Evolutionary conservation across 35 echinoderm and acorn worm species (phyloP), one percentile per base, ranked within the genome.

Genomic region (Heliocidaris tuberculata): DNA sequence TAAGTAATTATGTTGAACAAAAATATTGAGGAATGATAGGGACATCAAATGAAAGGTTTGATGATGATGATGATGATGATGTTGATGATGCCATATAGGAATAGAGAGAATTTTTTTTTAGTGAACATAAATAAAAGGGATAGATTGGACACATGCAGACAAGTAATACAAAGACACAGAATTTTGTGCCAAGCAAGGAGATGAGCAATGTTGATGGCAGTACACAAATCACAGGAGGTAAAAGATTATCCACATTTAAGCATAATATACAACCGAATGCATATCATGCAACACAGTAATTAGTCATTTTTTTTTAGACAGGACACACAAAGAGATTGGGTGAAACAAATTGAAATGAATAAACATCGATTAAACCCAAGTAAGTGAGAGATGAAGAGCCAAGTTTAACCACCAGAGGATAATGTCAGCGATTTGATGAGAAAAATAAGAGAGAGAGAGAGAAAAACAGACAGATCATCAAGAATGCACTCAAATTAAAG

Each of bases 291-390:
- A 78, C 27, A 78, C 65, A 78, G 21, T 19, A 24, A 27, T 6
- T 5, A 78, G 65, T 78, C 10, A 42, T 11, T 9, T 78, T 27
- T 78, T 78, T 78, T n/a, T 0, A 71, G 7, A 78, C 65, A 78
- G 27, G 27, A 78, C 65, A 78, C 21, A 78, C 65, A 78, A 3
- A n/a, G 21, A 78, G 65, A 27, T n/a, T 0, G 65, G 17, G 21
- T 19, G 24, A 52, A 50, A 56, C 32, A 32, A 27, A 60, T 21
- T 31, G 35, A 24, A 90, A 70, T 31, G 54, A 52, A 86, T 49
- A 31, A 88, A 95, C 31, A 90, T 32, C 48, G 88, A 89, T 92
- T 42, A 60, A 89, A 54, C 52, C 91, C 86, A 87, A 95, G 31
- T 48, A 86, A 94, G 94, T 21, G 27, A 47, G 93, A 94, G 70